Base-by-base conservation (phyloP, 1,140 invertebrate species). In the Glossosoma conforme region DNA sequence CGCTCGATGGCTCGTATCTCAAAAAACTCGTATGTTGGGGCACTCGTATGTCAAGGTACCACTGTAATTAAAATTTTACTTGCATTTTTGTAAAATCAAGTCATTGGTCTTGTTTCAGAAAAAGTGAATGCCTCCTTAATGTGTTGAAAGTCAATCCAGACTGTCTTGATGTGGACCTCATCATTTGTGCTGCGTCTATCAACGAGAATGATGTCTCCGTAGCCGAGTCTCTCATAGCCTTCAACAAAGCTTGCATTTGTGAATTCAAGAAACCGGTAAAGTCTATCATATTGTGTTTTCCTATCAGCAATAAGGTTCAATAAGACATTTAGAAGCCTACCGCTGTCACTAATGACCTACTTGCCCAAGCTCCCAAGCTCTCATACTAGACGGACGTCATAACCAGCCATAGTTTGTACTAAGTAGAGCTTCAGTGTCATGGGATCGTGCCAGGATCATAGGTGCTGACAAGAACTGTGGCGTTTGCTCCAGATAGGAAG, bases 1-100 rank as follows among this genome's bases (percentile, higher is more conserved):
- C 18, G 5, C 15, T 25, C 11, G 35, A 6, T 44, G 5, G n/a
- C n/a, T 13, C 14, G 18, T 25, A 8, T 36, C 9, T 28, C 28
- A 9, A 43, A 46, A 52, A 53, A 22, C 3, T 36, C 24, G 13
- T 22, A 45, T 2, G 3, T 11, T 15, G 41, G 9, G 19, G 11
- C 36, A 25, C 19, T 14, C 28, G 44, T 32, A n/a, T 59, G 69
- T 68, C 41, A 67, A 69, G 49, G 66, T 66, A 37, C 62, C 65
- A 2, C 63, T 66, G 19, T 32, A n/a, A n/a, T 21, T 25, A n/a
- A 42, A 18, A 19, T 21, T 22, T 42, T 44, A 9, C 14, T 43
- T 30, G 11, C 17, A 15, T 22, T n/a, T n/a, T n/a, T n/a, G n/a
- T n/a, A n/a, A n/a, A n/a, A n/a, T n/a, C n/a, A n/a, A n/a, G n/a